Percentiles rank a stretch among this genome's conserved stretches.
Conservation (phyloP, 1,140 invertebrate species). For the Apis florea region DNA sequence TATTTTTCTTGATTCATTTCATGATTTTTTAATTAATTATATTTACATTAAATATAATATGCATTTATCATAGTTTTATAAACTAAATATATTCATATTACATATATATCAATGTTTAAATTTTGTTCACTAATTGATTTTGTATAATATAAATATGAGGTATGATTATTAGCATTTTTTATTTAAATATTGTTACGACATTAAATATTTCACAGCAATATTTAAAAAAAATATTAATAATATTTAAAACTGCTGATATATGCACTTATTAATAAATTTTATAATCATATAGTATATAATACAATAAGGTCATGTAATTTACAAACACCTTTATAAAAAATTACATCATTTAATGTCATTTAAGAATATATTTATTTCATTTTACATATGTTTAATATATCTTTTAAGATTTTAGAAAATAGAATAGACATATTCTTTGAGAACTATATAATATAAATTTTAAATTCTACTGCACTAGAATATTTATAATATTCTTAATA, state of each 20-base stretch:
- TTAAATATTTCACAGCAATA: slow-evolving; percentile 14
- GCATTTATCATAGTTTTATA: slow-evolving; percentile 27
- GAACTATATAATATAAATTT: slow-evolving; percentile 47
- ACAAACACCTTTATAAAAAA: slow-evolving; percentile 14
- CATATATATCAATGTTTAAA: background rate
- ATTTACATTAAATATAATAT: slow-evolving; percentile 15
- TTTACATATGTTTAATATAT: slow-evolving; percentile 34
- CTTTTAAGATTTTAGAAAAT: slow-evolving; percentile 45
- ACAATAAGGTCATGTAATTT: slow-evolving; percentile 13
- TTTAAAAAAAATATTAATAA: slow-evolving; percentile 41
- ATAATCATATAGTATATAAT: background rate
- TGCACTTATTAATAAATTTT: slow-evolving; percentile 6
- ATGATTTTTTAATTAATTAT: background rate
- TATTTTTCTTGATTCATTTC: no score
- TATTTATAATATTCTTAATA: slow-evolving; percentile 18
- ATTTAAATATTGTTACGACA: slow-evolving; percentile 23
- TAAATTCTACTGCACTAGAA: slow-evolving; percentile 19
- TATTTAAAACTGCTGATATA: slow-evolving; percentile 5
- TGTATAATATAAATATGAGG: slow-evolving; percentile 21
- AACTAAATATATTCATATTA: slow-evolving; percentile 1
- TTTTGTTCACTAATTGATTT: slow-evolving; percentile 20
- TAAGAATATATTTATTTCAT: slow-evolving; percentile 47
- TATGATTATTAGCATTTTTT: background rate
- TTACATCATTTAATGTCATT: slow-evolving; percentile 26
- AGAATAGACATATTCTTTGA: slow-evolving; percentile 39